A percentile compares a stretch with the other conserved stretches of the same genome.
Evolutionary conservation across 2,888 invertebrate genomes (phyloP).

Genomic region (Quadroppia sp.): DNA sequence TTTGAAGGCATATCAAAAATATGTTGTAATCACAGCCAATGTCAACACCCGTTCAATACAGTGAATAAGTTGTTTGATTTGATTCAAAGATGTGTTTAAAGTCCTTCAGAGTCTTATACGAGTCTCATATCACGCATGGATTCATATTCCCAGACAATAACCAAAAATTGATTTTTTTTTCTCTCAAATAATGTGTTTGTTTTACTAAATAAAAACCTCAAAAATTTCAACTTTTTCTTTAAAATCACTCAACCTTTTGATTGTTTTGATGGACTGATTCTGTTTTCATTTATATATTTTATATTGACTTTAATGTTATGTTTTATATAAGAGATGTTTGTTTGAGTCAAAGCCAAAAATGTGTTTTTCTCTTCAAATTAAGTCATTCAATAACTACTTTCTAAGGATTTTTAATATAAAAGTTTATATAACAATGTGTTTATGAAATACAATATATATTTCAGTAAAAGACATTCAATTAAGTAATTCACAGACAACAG

Average conservation of each 20-base stretch:
- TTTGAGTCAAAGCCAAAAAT: background rate
- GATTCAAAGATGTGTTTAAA: conserved; percentile 12
- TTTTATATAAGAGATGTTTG: background rate
- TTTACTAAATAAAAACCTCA: conserved; percentile 31
- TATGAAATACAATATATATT: background rate
- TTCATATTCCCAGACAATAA: conserved; percentile 36
- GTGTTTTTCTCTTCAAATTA: background rate
- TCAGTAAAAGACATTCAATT: background rate
- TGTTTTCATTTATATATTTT: background rate
- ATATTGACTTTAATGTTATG: conserved; percentile 1
- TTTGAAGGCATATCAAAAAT: background rate
- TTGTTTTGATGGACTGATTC: conserved; percentile 29
- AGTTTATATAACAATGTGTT: too few relatives aligned
- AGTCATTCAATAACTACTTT: too few relatives aligned
- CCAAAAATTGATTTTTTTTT: conserved; percentile 24
- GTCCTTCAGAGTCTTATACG: conserved; percentile 1
- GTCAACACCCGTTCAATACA: conserved; percentile 16
- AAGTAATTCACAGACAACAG: background rate
- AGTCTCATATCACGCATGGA: conserved; percentile 24
- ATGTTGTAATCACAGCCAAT: conserved; percentile 3
- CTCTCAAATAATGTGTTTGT: conserved; percentile 26
- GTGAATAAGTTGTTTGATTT: conserved; percentile 13
- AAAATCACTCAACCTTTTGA: conserved; percentile 26
- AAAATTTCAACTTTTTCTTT: conserved; percentile 8
- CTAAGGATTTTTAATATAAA: background rate